Conservation (phyloP, 64 coral and sea anemone species). For the Dendronephthya gigantea region DNA sequence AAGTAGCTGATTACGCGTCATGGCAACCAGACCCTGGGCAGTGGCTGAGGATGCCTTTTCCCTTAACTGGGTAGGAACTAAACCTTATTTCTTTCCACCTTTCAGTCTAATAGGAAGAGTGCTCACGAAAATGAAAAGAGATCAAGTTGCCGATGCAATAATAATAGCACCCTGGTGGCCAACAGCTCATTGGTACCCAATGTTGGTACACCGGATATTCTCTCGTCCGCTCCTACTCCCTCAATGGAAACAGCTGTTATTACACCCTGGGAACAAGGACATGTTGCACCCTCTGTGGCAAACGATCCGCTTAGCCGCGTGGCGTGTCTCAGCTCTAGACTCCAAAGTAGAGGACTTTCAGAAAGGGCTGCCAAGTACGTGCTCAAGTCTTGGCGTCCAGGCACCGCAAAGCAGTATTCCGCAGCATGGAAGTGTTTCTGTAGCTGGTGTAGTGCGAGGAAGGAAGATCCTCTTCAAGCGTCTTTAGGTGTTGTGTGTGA, state of each 20-base stretch:
- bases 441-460: neutral
- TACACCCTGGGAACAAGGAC: neutral
- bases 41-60: neutral
- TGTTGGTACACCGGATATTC: neutral
- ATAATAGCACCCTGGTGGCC: neutral
- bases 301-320: constrained; percentile 16
- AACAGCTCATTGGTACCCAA: neutral
- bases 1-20: neutral
- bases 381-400: constrained; percentile 17
- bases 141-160: neutral
- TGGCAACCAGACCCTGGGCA: neutral
- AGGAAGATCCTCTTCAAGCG: constrained; percentile 13
- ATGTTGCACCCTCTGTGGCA: neutral
- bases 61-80: neutral
- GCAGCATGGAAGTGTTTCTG: constrained; percentile 33
- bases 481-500: neutral
- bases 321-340: constrained; percentile 16
- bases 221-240: neutral
- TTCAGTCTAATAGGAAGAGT: neutral
- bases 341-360: constrained; percentile 29
- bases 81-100: constrained; percentile 9
- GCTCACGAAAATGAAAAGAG: neutral
- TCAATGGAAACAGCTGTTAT: neutral
- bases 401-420: constrained; percentile 4
- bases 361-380: neutral